Base-by-base conservation (phyloP, 2,113 vertebrate genomes). In the Sitta europaea region DNA sequence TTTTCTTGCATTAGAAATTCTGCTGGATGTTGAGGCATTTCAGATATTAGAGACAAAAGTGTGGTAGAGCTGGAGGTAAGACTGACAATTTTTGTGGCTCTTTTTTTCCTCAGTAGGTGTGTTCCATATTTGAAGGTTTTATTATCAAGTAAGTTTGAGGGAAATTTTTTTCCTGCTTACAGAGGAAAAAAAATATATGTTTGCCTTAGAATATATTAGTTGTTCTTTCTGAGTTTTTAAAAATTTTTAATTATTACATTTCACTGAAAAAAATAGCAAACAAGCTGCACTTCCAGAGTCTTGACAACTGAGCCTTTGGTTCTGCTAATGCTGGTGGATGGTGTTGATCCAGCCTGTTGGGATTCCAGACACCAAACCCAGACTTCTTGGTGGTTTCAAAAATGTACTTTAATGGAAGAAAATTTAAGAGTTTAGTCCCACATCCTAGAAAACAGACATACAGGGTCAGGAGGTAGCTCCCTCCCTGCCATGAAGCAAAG, bases 401-500 rank as follows among this genome's bases (percentile, higher is more conserved):
- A 93, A 48, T 17, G 15, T 61, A 31, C 27, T 65, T 84, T 71
- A 70, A 58, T 24, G 24, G 38, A 43, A 74, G 45, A 92, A 77
- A 48, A 43, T 11, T 1, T 42, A 51, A 28, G 27, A 63, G 5
- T 54, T 89, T 54, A 23, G 38, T 31, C 22, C n/a, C 70, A 42
- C n/a, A 31, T 48, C 21, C 27, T 80, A 31, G 43, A 61, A 86
- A 79, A 38, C 1, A 59, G 35, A 29, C 18, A 5, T 36, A 27
- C 2, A 25, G 50, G 19, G 17, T 65, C 19, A 73, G 36, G 33
- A 53, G 0, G 0, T n/a, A 23, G 16, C 72, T 86, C 63, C 15
- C 4, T 80, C 23, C 33, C 25, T 61, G 29, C 22, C 2, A 1
- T 4, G 28, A 28, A 25, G 22, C 17, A 36, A 35, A 2, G 6